A percentile compares a stretch with the other conserved stretches of the same genome.
phyloP scores from a whole-genome alignment of 2,888 invertebrate species.

The Papilio demoleus region DNA sequence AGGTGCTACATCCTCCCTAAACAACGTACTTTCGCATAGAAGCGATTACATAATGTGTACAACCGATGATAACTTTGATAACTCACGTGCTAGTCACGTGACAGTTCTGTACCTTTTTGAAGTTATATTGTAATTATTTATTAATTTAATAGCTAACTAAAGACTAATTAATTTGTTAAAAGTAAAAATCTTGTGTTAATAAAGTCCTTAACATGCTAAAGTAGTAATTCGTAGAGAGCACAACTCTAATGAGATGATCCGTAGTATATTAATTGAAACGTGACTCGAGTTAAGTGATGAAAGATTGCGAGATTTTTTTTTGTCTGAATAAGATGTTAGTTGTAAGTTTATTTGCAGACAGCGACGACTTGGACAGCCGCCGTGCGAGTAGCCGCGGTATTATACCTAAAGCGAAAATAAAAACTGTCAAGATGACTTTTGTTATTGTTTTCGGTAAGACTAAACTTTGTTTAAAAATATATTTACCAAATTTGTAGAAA shows the following conservation, averaged over 20 bases:
- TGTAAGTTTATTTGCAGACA: slow-evolving; percentile 59
- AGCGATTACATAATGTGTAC: no score
- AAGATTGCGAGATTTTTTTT: slow-evolving; percentile 11
- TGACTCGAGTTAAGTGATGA: slow-evolving; percentile 51
- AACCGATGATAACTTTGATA: no score
- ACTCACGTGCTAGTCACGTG: no score
- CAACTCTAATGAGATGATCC: slow-evolving; percentile 51
- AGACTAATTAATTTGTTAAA: slow-evolving; percentile 2
- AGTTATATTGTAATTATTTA: background rate
- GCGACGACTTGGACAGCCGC: slow-evolving; percentile 81
- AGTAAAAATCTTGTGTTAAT: background rate
- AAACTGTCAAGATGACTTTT: slow-evolving; percentile 98
- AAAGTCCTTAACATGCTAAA: slow-evolving; percentile 6
- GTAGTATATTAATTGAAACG: slow-evolving; percentile 59
- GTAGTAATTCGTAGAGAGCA: slow-evolving; percentile 46
- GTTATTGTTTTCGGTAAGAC: slow-evolving; percentile 95
- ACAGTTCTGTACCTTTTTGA: no score
- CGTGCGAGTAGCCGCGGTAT: slow-evolving; percentile 95
- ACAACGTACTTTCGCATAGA: no score
- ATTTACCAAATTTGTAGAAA: no score
- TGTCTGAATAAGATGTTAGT: background rate
- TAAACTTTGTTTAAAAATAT: background rate
- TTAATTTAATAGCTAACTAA: background rate
- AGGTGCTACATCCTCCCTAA: no score
- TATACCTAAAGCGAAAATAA: slow-evolving; percentile 97